These are phyloP conservation scores for Uropsilus gracilis DNA, from an alignment of 2,113 vertebrate species.

Conservation along the genomic window DNA sequence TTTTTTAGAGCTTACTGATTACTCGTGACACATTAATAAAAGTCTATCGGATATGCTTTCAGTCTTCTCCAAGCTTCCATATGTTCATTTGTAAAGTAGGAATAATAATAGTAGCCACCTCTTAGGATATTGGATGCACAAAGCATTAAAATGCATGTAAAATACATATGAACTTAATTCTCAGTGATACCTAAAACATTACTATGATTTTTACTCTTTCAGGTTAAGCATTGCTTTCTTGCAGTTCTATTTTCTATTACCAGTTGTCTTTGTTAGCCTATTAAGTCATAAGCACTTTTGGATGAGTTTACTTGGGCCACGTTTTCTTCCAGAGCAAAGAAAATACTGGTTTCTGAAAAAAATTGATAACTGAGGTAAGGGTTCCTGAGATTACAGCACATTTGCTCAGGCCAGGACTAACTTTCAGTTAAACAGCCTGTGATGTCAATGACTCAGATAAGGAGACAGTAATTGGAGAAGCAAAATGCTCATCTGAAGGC, in stretches of 20 bases:
- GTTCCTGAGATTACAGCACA: not conserved
- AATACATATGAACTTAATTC: not conserved
- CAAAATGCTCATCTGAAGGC: not conserved
- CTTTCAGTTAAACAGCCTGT: not conserved
- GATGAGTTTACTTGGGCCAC: not conserved
- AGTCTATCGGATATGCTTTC: not conserved
- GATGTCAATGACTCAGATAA: not conserved
- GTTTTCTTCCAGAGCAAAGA: slow-evolving; percentile 3
- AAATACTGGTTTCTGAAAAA: not conserved
- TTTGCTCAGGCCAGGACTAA: not conserved
- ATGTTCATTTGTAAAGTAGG: not conserved
- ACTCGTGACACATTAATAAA: not conserved
- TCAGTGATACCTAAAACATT: not conserved
- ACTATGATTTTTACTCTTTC: not conserved
- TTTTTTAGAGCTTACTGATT: not conserved
- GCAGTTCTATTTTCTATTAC: not conserved
- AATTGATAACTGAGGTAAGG: not conserved
- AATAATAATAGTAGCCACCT: not conserved
- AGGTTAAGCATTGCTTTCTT: not conserved
- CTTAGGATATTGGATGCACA: not conserved
- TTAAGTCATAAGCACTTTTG: not conserved
- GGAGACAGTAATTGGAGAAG: not conserved
- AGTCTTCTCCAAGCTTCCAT: not conserved
- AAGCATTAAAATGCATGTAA: too few relatives aligned
- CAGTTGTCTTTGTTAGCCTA: not conserved